Evolutionary conservation across 2,797 vertebrate species (phyloP).

Genomic region (Macroramphosus scolopax): DNA sequence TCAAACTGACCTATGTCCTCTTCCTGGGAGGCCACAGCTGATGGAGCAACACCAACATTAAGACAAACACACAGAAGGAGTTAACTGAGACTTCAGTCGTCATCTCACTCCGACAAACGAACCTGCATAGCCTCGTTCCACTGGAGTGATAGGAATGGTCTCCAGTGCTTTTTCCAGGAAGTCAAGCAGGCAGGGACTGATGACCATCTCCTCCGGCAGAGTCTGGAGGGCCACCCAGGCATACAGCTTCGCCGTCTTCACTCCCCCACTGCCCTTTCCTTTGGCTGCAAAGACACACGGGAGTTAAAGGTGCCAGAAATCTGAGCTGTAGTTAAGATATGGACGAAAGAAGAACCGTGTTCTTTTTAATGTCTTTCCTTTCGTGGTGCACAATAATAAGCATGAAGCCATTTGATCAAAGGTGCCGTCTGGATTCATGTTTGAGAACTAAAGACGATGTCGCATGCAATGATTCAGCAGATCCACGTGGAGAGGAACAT

Average conservation of each 20-base stretch:
- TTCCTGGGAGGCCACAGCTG: conserved; percentile 90
- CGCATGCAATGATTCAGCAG: no score
- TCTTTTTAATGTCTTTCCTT: conserved; percentile 6
- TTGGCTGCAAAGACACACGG: conserved; percentile 81
- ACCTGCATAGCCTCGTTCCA: conserved; percentile 91
- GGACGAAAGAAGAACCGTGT: no score
- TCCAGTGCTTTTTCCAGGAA: conserved; percentile 97
- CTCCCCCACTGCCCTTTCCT: conserved; percentile 89
- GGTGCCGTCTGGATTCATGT: conserved; percentile 25
- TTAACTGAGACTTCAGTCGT: no score
- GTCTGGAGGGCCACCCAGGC: conserved; percentile 99
- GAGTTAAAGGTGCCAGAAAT: conserved; percentile 1
- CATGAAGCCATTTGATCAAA: conserved; percentile 40
- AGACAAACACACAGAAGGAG: background rate
- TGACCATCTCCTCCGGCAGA: conserved; percentile 98
- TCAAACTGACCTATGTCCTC: conserved; percentile 98
- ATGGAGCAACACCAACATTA: conserved; percentile 10
- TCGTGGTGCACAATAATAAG: conserved; percentile 26
- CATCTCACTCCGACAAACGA: background rate
- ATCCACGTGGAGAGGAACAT: no score
- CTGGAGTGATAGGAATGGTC: conserved; percentile 97
- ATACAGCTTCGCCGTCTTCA: conserved; percentile 95
- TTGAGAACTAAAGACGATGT: no score
- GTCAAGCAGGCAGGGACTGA: conserved; percentile 95
- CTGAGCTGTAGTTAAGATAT: no score